Percentiles rank a stretch among this genome's conserved stretches.
Evolutionary conservation across 2,113 vertebrate genomes (phyloP).

Genomic region (Pampusana beccarii): DNA sequence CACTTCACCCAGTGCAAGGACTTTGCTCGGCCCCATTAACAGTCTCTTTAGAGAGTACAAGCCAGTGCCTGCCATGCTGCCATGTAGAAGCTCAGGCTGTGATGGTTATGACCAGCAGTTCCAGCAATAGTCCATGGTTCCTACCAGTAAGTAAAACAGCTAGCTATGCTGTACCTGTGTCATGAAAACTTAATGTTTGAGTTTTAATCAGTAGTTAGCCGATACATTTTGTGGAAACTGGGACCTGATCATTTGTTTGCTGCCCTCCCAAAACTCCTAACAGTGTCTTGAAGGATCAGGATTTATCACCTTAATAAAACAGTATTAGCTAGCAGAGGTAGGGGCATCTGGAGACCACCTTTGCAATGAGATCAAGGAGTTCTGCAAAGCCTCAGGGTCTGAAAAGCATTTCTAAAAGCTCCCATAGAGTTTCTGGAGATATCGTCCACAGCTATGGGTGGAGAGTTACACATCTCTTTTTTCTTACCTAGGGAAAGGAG

Average conservation of each 20-base stretch:
- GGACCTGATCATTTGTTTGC: background rate
- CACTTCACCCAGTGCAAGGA: background rate
- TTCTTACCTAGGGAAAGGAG: constrained; percentile 86
- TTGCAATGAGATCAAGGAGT: background rate
- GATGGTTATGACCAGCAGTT: background rate
- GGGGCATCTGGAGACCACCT: background rate
- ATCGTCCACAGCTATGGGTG: background rate
- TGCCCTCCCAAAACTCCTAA: background rate
- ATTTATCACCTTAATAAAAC: background rate
- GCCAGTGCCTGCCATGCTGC: background rate
- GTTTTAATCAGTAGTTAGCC: background rate
- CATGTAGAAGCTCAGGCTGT: accelerated
- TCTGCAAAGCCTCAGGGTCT: background rate
- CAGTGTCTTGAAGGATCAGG: background rate
- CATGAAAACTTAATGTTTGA: background rate
- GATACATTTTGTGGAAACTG: background rate
- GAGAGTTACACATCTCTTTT: background rate
- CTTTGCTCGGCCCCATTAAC: accelerated
- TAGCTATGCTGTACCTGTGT: background rate
- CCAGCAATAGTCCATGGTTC: background rate
- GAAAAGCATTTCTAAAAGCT: background rate
- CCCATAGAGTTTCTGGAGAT: background rate
- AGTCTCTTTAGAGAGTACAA: background rate
- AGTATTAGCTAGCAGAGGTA: background rate
- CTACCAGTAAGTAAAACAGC: background rate